These are phyloP conservation scores for Gymnoscopelus braueri DNA, from an alignment of 2,797 vertebrate species.

Conservation along the genomic window DNA sequence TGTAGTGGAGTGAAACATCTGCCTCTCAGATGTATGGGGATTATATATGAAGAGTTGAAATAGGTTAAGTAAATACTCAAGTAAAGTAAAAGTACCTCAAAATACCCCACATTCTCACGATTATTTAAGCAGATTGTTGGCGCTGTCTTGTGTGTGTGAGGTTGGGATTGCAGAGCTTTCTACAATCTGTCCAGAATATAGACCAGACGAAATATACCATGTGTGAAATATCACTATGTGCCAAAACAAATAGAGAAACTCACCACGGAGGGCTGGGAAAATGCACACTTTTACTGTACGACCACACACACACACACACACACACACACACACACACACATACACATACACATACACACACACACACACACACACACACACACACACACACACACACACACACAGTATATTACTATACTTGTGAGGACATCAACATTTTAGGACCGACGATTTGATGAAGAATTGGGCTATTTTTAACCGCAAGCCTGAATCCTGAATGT, in stretches of 20 bases:
- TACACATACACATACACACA: constrained; percentile 6
- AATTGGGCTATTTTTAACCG: no score
- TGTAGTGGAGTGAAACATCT: no score
- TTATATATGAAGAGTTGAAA: no score
- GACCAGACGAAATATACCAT: constrained; percentile 48
- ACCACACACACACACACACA: constrained; percentile 20
- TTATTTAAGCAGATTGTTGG: no score
- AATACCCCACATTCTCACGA: no score
- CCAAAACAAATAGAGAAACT: constrained; percentile 68
- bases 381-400: constrained; percentile 13
- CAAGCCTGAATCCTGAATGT: no score
- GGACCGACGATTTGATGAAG: not conserved
- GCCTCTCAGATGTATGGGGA: no score
- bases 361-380: constrained; percentile 10
- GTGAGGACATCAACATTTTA: not conserved
- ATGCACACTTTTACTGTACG: constrained; percentile 59
- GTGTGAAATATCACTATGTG: constrained; percentile 77
- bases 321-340: constrained; percentile 2
- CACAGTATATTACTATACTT: not conserved
- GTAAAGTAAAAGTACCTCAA: no score
- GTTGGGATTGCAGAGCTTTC: constrained; percentile 50
- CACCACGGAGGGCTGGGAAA: constrained; percentile 59
- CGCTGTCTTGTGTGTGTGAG: not conserved
- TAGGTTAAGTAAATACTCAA: no score
- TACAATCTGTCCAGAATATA: constrained; percentile 60